A percentile compares a stretch with the other conserved stretches of the same genome.
phyloP scores from a whole-genome alignment of 2,888 invertebrate genomes.

The Auanema freiburgensis region DNA sequence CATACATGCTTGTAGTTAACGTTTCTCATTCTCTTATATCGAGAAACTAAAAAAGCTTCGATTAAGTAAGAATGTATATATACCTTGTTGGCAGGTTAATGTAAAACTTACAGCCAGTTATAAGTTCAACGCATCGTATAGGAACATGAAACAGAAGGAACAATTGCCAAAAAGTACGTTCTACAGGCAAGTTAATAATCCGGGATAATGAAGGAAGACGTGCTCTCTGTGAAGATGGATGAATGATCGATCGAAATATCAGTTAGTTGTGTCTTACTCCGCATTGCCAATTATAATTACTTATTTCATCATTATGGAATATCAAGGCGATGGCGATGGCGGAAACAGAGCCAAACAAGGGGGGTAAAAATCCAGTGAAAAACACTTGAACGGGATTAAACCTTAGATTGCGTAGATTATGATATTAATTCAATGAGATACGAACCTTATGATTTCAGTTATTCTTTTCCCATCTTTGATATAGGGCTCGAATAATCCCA shows the following conservation, averaged over 20 bases:
- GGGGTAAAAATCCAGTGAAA: slow-evolving; percentile 60
- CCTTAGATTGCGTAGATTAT: too few species aligned
- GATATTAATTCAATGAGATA: background rate
- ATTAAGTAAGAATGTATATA: background rate
- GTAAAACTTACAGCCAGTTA: slow-evolving; percentile 54
- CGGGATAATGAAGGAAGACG: slow-evolving; percentile 61
- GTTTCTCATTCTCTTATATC: slow-evolving; percentile 58
- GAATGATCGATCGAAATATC: background rate
- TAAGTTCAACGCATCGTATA: slow-evolving; percentile 56
- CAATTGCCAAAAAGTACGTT: slow-evolving; percentile 62
- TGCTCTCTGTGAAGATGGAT: slow-evolving; percentile 48
- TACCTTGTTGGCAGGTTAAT: background rate
- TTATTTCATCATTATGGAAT: slow-evolving; percentile 62
- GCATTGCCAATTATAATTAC: slow-evolving; percentile 64
- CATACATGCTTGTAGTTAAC: slow-evolving; percentile 54
- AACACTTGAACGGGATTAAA: slow-evolving; percentile 52
- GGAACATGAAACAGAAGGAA: slow-evolving; percentile 62
- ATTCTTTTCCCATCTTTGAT: slow-evolving; percentile 47
- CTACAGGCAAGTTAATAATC: slow-evolving; percentile 63
- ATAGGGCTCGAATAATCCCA: slow-evolving; percentile 46
- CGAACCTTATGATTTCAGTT: slow-evolving; percentile 45
- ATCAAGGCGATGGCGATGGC: slow-evolving; percentile 59
- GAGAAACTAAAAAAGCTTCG: slow-evolving; percentile 44
- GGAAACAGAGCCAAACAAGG: slow-evolving; percentile 58
- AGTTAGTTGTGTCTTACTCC: slow-evolving; percentile 43